Conservation (phyloP, 2,888 invertebrate species). For the Ernsta delagoae region DNA sequence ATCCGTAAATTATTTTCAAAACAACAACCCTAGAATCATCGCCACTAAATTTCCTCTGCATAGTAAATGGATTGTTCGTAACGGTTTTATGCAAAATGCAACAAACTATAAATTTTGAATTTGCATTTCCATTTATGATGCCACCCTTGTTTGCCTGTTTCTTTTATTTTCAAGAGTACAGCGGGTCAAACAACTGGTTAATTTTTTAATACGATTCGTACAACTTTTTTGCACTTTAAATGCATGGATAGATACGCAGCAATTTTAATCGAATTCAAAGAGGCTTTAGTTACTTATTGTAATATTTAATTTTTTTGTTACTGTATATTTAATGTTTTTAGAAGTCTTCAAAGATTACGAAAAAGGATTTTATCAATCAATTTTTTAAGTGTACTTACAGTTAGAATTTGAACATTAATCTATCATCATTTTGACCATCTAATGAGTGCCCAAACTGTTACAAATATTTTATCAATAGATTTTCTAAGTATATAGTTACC, state of each 20-base stretch:
- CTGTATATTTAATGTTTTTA: no score
- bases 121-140: conserved; percentile 29
- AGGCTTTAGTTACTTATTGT: no score
- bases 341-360: no score
- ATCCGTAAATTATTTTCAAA: neutral
- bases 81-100: conserved; percentile 28
- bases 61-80: conserved; percentile 28
- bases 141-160: conserved; percentile 12
- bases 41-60: conserved; percentile 10
- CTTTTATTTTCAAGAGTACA: conserved; percentile 17
- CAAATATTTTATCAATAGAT: no score
- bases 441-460: no score
- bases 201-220: neutral
- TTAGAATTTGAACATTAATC: no score
- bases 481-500: no score
- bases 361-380: no score
- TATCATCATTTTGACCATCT: no score
- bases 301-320: no score
- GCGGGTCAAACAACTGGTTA: neutral
- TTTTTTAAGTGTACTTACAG: no score
- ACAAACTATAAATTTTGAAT: conserved; percentile 31
- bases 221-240: neutral
- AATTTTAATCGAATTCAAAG: no score
- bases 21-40: conserved; percentile 1
- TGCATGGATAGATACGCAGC: neutral